Conservation (phyloP, 2,113 vertebrate genomes). For the Apteryx owenii region DNA sequence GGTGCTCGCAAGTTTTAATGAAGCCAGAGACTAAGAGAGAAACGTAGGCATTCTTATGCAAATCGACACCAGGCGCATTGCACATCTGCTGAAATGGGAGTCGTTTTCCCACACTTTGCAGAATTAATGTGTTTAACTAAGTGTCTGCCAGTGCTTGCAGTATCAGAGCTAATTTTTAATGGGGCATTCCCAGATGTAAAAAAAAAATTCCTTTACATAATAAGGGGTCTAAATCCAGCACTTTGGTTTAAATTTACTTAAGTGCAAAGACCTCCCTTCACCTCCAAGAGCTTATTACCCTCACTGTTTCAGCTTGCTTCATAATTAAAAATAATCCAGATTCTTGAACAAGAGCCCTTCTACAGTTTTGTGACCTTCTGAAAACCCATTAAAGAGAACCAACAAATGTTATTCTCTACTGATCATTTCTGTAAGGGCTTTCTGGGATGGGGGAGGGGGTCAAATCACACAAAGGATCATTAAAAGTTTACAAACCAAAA, state of each 20-base stretch:
- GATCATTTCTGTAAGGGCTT: neutral
- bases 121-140: constrained; percentile 63
- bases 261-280: constrained; percentile 7
- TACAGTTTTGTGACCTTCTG: constrained; percentile 19
- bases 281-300: constrained; percentile 2
- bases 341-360: neutral
- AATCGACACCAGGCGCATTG: neutral
- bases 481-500: neutral
- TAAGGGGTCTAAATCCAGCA: constrained; percentile 5
- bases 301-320: neutral
- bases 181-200: constrained; percentile 7
- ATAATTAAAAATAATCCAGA: constrained; percentile 27
- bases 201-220: neutral
- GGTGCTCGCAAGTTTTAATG: constrained; percentile 55
- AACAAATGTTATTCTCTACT: neutral
- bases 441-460: neutral
- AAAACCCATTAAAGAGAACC: constrained; percentile 47
- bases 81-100: constrained; percentile 56
- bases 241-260: constrained; percentile 26
- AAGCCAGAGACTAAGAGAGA: constrained; percentile 32
- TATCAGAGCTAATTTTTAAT: constrained; percentile 25
- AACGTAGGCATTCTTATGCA: constrained; percentile 58
- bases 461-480: neutral
- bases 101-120: constrained; percentile 57
- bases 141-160: constrained; percentile 22